Conservation (phyloP, 2,797 vertebrate species). For the Alfaro cultratus region DNA sequence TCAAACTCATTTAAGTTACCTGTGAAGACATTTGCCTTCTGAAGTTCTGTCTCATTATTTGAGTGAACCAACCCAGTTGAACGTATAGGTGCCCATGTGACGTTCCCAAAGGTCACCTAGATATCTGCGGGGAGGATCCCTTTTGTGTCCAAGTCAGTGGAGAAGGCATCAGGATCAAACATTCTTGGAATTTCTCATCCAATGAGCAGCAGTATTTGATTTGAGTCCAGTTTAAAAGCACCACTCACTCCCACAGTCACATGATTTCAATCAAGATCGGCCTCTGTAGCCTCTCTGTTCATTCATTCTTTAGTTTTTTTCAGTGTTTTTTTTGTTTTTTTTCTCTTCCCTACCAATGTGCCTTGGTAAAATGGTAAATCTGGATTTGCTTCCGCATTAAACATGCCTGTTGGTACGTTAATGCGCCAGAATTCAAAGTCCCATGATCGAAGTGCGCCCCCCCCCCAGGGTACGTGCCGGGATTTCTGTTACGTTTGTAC, state of each 20-base stretch:
- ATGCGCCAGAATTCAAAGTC: constrained; percentile 62
- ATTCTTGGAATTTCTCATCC: constrained; percentile 39
- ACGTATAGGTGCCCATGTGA: constrained; percentile 82
- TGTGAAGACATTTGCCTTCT: constrained; percentile 89
- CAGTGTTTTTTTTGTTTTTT: not conserved
- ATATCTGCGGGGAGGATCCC: constrained; percentile 23
- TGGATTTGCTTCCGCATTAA: constrained; percentile 73
- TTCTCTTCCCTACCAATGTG: constrained; percentile 82
- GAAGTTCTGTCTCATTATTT: constrained; percentile 71
- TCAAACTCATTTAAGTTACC: constrained; percentile 90
- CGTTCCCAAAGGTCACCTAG: constrained; percentile 70
- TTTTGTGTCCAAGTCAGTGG: constrained; percentile 31
- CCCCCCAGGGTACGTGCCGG: constrained; percentile 73
- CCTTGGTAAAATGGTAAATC: constrained; percentile 79
- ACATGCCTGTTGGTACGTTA: constrained; percentile 55
- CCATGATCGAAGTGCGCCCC: constrained; percentile 44
- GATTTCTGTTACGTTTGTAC: constrained; percentile 66
- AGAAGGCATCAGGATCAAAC: constrained; percentile 37
- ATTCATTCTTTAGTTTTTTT: constrained; percentile 24
- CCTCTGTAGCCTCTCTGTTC: constrained; percentile 67
- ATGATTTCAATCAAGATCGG: constrained; percentile 54
- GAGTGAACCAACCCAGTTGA: constrained; percentile 89
- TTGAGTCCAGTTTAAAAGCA: constrained; percentile 41
- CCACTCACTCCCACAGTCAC: constrained; percentile 38
- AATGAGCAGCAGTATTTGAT: constrained; percentile 33